A percentile compares a stretch with the other conserved stretches of the same genome.
These are phyloP conservation scores for Temnothorax curvispinosus DNA, from an alignment of 1,140 invertebrate genomes.

Conservation along the genomic window DNA sequence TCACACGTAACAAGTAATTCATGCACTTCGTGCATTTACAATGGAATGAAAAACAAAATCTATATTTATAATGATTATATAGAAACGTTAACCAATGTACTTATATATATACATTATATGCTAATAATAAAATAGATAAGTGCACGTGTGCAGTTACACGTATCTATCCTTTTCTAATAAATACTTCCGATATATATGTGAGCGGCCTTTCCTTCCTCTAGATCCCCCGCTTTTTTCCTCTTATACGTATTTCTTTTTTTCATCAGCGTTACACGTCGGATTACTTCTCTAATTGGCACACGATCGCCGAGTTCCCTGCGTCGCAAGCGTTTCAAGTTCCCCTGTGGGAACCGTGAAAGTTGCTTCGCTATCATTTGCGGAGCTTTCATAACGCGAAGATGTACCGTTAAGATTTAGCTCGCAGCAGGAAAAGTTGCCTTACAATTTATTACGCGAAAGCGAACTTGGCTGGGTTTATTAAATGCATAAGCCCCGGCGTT, in stretches of 20 bases:
- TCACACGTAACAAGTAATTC: not conserved
- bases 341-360: constrained; percentile 44
- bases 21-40: not conserved
- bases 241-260: not conserved
- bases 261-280: not conserved
- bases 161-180: not conserved
- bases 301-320: not conserved
- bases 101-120: not conserved
- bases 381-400: constrained; percentile 34
- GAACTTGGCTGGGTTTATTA: constrained; percentile 44
- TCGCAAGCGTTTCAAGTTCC: not conserved
- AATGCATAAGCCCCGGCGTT: constrained; percentile 2
- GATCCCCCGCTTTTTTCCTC: not conserved
- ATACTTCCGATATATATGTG: not conserved
- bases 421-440: constrained; percentile 36
- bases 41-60: not conserved
- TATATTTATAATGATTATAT: not conserved
- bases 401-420: constrained; percentile 54
- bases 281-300: not conserved
- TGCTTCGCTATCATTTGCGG: not conserved
- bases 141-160: not conserved
- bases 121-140: constrained; percentile 2
- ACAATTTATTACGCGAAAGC: constrained; percentile 55
- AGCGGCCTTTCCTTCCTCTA: too few species aligned
- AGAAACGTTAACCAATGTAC: not conserved